Evolutionary conservation across 2,888 invertebrate genomes (phyloP).

Genomic region (Teinopalpus imperialis): DNA sequence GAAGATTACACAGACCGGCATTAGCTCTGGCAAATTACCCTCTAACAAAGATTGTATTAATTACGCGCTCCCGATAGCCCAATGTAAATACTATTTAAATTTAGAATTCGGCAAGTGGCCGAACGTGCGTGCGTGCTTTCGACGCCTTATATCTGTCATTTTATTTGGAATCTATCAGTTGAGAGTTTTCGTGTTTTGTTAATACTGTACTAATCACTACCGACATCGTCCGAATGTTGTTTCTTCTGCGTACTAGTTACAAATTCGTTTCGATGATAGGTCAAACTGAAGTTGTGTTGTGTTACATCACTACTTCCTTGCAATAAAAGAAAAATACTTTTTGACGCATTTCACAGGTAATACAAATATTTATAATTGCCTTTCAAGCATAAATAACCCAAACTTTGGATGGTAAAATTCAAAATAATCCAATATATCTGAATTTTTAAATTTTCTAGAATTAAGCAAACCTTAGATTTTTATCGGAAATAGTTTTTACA

Average conservation of each 20-base stretch:
- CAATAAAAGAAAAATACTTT: constrained; percentile 5
- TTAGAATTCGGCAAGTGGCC: constrained; percentile 65
- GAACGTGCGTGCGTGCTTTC: constrained; percentile 55
- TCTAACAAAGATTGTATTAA: constrained; percentile 82
- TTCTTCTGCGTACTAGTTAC: constrained; percentile 24
- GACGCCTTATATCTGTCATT: constrained; percentile 71
- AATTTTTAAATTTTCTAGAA: constrained; percentile 4
- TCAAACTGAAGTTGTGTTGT: constrained; percentile 1
- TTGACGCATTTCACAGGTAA: not conserved
- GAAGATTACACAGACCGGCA: constrained; percentile 80
- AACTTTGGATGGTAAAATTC: too few species aligned
- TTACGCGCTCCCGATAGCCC: constrained; percentile 78
- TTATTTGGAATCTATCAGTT: constrained; percentile 49
- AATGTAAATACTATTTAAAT: constrained; percentile 77
- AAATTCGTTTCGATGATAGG: constrained; percentile 23
- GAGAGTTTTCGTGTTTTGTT: constrained; percentile 43
- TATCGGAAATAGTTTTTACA: constrained; percentile 43
- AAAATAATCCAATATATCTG: too few species aligned
- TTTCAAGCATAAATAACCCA: too few species aligned
- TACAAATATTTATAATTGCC: not conserved
- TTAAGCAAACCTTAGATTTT: constrained; percentile 29
- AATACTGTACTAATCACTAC: constrained; percentile 45
- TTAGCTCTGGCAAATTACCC: constrained; percentile 82
- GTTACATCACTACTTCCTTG: constrained; percentile 4
- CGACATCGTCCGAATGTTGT: constrained; percentile 39